Base-by-base conservation (phyloP, 1,140 invertebrate species). In the Musca domestica region DNA sequence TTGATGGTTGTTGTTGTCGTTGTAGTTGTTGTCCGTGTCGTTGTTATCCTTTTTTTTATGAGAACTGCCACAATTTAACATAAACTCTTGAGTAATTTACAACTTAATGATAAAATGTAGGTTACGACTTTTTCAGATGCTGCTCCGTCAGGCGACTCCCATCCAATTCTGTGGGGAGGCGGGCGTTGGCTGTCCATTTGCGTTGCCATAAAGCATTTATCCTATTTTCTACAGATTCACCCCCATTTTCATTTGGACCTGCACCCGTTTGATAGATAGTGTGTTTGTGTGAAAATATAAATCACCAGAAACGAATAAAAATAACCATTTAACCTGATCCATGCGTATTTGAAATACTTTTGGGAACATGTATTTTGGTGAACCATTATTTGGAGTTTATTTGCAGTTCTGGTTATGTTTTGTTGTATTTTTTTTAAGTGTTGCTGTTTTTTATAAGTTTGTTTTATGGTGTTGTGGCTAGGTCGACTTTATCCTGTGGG, bases 21-120 rank as follows among this genome's bases (percentile, higher is more conserved):
- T 64, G 15, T 22, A 22, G 61, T 17, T 64, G 61, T 12, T 47
- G n/a, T 64, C 22, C 22, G 34, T 56, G 58, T 48, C 34, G 34
- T 51, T 69, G 61, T 64, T 65, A 69, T 69, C 61, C 61, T 65
- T 69, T 65, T 69, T 65, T 69, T 69, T 69, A 69, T 30, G 67
- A 63, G 63, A 51, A 64, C 64, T 65, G 63, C 47, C 63, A 54
- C 48, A 49, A 65, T 69, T 58, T 58, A 58, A 30, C 67, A 69
- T 69, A 69, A 69, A 64, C 67, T 63, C 63, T 58, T 30, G 49
- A 64, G 67, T 69, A 69, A 69, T 69, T 69, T 69, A 64, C 48
- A 20, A 63, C 61, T 65, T 69, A 69, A 69, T 65, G 61, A 69
- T 69, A 63, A 63, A 47, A 64, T 34, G 49, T 27, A 41, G 20